A percentile compares a stretch with the other conserved stretches of the same genome.
Conservation (phyloP, 2,113 vertebrate species). For the Apteryx mantelli region DNA sequence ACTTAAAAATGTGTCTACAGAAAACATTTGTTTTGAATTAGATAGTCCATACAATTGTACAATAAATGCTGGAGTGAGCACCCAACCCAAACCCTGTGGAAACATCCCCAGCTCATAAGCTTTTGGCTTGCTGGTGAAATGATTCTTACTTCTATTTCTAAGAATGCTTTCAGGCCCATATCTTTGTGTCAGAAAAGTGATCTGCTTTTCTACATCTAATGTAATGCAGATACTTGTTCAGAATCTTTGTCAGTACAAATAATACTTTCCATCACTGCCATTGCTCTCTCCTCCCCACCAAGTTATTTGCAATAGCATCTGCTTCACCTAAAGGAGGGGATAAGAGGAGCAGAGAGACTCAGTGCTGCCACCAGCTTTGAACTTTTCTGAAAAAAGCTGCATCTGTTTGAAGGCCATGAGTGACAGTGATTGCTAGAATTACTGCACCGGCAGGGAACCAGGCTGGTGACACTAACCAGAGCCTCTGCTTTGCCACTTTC, state of each 20-base stretch:
- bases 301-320: constrained; percentile 29
- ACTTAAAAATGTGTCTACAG: background rate
- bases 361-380: background rate
- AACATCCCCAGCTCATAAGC: background rate
- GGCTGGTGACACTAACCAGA: background rate
- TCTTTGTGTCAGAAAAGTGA: background rate
- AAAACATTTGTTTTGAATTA: constrained; percentile 26
- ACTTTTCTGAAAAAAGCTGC: background rate
- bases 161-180: background rate
- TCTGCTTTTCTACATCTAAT: background rate
- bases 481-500: background rate
- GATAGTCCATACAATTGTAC: background rate
- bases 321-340: constrained; percentile 47
- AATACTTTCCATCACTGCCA: background rate
- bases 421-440: background rate
- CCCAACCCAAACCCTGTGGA: background rate
- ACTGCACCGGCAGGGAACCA: background rate
- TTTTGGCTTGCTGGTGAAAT: background rate
- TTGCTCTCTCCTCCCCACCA: background rate
- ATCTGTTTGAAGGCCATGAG: background rate
- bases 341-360: background rate
- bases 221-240: background rate
- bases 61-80: background rate
- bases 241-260: background rate
- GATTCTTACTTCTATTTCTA: background rate